phyloP scores from a whole-genome alignment of 92 coral and sea anemone genomes.

The Epizoanthus stellaris region DNA sequence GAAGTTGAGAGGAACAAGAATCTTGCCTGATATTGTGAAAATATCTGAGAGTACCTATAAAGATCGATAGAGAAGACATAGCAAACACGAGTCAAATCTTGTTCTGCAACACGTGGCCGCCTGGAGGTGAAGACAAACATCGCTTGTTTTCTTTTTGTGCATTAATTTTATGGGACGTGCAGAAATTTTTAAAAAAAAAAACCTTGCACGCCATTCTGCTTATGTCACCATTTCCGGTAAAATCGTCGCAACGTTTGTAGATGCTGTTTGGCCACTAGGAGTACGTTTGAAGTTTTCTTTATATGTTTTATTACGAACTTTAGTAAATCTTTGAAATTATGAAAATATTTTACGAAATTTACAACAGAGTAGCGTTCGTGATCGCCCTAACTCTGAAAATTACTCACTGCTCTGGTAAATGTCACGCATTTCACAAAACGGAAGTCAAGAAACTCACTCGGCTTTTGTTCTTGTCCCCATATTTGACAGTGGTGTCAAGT shows the following conservation, averaged over 20 bases:
- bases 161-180: slow-evolving; percentile 11
- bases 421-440: slow-evolving; percentile 48
- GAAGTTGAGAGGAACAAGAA: no score
- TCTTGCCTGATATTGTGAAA: no score
- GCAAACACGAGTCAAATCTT: no score
- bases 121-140: neutral
- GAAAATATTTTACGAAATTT: neutral
- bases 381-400: neutral
- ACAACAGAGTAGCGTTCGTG: neutral
- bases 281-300: neutral
- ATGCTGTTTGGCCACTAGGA: neutral
- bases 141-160: neutral
- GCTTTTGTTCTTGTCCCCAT: slow-evolving; percentile 57
- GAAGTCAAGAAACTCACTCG: slow-evolving; percentile 48
- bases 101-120: neutral
- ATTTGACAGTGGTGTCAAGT: slow-evolving; percentile 63
- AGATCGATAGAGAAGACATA: no score
- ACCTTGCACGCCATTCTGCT: slow-evolving; percentile 2
- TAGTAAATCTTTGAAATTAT: neutral
- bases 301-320: neutral
- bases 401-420: neutral
- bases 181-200: neutral
- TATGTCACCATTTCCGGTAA: slow-evolving; percentile 38
- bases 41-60: no score
- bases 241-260: neutral